Evolutionary conservation across 35 echinoderm and acorn worm genomes (phyloP).

Genomic region (Diadema setosum): DNA sequence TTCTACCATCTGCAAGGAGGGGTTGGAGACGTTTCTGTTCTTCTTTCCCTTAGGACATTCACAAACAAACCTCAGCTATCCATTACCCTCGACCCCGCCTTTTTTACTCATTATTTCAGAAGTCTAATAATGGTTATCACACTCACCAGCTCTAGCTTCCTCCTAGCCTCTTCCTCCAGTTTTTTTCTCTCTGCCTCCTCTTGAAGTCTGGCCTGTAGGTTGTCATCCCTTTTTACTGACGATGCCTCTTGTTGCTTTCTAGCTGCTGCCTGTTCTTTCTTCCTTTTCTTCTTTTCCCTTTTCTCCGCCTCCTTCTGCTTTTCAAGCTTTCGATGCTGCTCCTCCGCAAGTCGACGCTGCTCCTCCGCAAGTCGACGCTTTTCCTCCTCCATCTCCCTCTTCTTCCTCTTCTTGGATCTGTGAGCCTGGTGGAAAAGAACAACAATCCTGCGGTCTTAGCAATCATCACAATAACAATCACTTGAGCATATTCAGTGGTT

Average conservation of each 20-base stretch:
- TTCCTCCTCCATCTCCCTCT: background rate
- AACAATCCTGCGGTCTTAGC: too few species aligned
- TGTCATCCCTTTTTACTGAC: too few species aligned
- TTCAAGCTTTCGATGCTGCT: background rate
- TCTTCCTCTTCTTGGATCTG: background rate
- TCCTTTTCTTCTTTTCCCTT: background rate
- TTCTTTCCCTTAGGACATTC: too few species aligned
- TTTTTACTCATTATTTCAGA: too few species aligned
- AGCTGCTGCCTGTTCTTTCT: background rate
- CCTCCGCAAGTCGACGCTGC: background rate
- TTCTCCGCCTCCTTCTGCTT: background rate
- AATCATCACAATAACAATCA: too few species aligned
- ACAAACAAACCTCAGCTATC: too few species aligned
- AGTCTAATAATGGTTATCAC: too few species aligned
- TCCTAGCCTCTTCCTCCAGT: background rate
- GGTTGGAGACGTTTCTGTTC: too few species aligned
- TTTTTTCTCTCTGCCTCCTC: background rate
- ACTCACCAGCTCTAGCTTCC: background rate
- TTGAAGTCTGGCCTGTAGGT: too few species aligned
- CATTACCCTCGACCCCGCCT: too few species aligned
- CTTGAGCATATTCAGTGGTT: too few species aligned
- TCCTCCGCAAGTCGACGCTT: background rate
- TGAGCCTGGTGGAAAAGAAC: background rate
- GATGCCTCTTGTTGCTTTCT: background rate
- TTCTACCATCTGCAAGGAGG: too few species aligned